Evolutionary conservation across 2,113 vertebrate genomes (phyloP).

Genomic region (Periophthalmus modestus): DNA sequence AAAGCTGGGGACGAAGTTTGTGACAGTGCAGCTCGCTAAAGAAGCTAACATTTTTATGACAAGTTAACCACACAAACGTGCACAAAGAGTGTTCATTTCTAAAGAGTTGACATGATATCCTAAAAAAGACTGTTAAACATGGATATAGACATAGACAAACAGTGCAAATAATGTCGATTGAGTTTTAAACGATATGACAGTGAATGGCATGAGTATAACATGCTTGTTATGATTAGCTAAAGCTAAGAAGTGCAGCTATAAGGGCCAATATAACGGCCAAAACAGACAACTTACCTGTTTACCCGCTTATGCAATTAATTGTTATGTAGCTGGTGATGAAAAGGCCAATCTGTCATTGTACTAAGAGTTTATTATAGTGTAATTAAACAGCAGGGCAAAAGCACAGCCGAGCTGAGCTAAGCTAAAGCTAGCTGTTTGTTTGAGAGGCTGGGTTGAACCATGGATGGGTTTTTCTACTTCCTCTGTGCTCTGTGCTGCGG

Average conservation of each 20-base stretch:
- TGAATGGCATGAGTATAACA: neutral
- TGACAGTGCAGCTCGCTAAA: neutral
- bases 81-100: neutral
- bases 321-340: conserved; percentile 17
- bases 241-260: conserved; percentile 31
- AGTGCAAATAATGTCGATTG: neutral
- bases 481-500: neutral
- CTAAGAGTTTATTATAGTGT: neutral
- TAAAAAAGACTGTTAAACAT: too few species aligned
- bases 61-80: neutral
- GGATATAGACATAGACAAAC: accelerated
- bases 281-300: conserved; percentile 50
- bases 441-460: neutral
- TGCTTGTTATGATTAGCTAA: conserved; percentile 46
- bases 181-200: neutral
- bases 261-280: neutral
- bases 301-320: conserved; percentile 13
- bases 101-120: neutral
- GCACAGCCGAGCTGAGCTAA: conserved; percentile 28
- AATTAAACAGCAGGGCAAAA: neutral
- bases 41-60: neutral
- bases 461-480: neutral
- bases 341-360: conserved; percentile 52
- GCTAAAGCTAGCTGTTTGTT: neutral
- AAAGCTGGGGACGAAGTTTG: neutral